These are phyloP conservation scores for Clarias laeviceps DNA, from an alignment of 2,797 vertebrate species.

Conservation along the genomic window DNA sequence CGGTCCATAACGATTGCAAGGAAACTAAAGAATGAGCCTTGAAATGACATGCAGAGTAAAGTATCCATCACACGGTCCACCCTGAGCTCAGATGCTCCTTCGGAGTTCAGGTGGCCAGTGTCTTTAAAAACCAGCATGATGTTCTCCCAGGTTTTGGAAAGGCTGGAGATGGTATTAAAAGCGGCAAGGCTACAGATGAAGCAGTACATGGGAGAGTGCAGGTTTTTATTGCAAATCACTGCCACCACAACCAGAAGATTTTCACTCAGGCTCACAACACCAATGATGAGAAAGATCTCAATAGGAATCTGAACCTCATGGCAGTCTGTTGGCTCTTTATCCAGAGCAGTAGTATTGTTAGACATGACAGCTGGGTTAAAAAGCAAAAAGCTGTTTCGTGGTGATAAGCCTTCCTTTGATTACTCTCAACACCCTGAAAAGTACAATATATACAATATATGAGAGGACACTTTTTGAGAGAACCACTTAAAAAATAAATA, in stretches of 20 bases:
- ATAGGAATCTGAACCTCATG: conserved; percentile 80
- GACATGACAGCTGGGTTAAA: conserved; percentile 36
- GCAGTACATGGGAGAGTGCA: conserved; percentile 93
- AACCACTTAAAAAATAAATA: neutral
- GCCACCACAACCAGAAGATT: conserved; percentile 89
- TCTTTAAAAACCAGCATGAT: conserved; percentile 83
- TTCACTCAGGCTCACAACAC: conserved; percentile 82
- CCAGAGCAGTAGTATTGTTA: conserved; percentile 12
- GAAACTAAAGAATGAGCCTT: conserved; percentile 92
- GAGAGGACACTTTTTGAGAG: neutral
- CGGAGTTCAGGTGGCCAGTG: conserved; percentile 77
- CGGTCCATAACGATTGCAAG: conserved; percentile 89
- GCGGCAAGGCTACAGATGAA: conserved; percentile 94
- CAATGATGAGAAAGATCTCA: conserved; percentile 84
- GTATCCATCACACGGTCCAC: conserved; percentile 89
- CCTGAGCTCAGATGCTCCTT: conserved; percentile 74
- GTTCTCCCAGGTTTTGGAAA: conserved; percentile 89
- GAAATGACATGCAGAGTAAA: conserved; percentile 86
- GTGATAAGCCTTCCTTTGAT: conserved; percentile 4
- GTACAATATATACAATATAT: neutral
- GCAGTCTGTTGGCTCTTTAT: conserved; percentile 76
- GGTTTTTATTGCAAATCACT: conserved; percentile 85
- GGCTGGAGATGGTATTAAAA: conserved; percentile 90
- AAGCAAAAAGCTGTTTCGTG: neutral
- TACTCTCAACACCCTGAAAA: neutral